phyloP scores from a whole-genome alignment of 92 coral and sea anemone genomes.

The Anthopleura xanthogrammica region DNA sequence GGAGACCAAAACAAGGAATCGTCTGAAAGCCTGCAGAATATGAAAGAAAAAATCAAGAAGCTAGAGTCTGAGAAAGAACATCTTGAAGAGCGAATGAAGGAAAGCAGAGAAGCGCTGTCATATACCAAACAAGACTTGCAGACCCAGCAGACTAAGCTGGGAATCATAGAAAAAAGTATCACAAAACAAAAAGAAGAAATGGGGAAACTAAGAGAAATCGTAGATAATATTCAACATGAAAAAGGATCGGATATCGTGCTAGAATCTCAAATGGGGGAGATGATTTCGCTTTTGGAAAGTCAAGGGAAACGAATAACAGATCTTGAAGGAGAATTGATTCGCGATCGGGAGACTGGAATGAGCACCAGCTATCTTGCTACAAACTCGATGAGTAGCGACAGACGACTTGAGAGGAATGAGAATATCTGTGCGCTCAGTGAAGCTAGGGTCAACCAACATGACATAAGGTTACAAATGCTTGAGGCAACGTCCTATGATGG shows the following conservation, averaged over 20 bases:
- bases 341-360: neutral
- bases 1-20: neutral
- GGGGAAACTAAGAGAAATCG: neutral
- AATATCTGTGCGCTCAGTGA: slow-evolving; percentile 45
- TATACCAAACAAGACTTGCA: slow-evolving; percentile 40
- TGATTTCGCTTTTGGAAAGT: slow-evolving; percentile 8
- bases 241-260: neutral
- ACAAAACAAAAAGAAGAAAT: slow-evolving; percentile 24
- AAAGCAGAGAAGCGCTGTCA: slow-evolving; percentile 37
- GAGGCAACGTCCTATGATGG: slow-evolving; percentile 73
- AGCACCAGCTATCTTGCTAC: neutral
- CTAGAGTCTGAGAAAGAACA: slow-evolving; percentile 21
- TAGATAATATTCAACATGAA: neutral
- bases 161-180: slow-evolving; percentile 35
- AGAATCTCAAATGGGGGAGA: slow-evolving; percentile 15
- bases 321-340: neutral
- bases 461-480: slow-evolving; percentile 42
- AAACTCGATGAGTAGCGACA: neutral
- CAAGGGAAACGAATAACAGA: neutral
- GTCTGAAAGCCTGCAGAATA: neutral
- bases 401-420: slow-evolving; percentile 49
- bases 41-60: slow-evolving; percentile 17
- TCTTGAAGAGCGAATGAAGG: slow-evolving; percentile 15
- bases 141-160: slow-evolving; percentile 36
- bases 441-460: slow-evolving; percentile 54